phyloP scores from a whole-genome alignment of 2,888 invertebrate species.

The Agrochola circellaris region DNA sequence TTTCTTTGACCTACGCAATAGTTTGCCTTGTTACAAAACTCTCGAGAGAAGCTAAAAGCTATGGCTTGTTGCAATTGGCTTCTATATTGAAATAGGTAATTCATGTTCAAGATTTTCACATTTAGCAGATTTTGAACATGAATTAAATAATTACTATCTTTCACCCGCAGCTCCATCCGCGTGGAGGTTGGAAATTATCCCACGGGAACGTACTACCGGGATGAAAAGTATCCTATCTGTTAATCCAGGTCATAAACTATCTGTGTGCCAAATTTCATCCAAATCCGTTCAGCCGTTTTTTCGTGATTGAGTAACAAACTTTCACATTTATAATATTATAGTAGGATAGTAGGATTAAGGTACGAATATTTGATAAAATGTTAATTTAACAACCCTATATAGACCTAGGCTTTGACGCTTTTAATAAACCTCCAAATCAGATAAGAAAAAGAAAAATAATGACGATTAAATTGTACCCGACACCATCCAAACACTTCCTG shows the following conservation, averaged over 20 bases:
- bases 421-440: slow-evolving; percentile 33
- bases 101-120: neutral
- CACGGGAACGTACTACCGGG: no score
- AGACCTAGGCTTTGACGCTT: neutral
- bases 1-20: neutral
- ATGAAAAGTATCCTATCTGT: no score
- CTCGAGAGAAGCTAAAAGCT: neutral
- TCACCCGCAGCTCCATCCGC: no score
- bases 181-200: no score
- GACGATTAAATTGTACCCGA: slow-evolving; percentile 54
- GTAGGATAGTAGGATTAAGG: no score
- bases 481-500: slow-evolving; percentile 41
- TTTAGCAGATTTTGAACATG: neutral
- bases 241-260: no score
- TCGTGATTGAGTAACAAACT: no score
- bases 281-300: no score
- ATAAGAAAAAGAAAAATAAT: slow-evolving; percentile 35
- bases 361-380: neutral
- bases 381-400: slow-evolving; percentile 3
- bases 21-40: neutral
- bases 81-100: neutral
- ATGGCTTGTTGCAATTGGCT: neutral
- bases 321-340: no score
- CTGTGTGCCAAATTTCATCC: no score
- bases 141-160: neutral